phyloP scores from a whole-genome alignment of 2,888 invertebrate species.

The Nebria brevicollis region DNA sequence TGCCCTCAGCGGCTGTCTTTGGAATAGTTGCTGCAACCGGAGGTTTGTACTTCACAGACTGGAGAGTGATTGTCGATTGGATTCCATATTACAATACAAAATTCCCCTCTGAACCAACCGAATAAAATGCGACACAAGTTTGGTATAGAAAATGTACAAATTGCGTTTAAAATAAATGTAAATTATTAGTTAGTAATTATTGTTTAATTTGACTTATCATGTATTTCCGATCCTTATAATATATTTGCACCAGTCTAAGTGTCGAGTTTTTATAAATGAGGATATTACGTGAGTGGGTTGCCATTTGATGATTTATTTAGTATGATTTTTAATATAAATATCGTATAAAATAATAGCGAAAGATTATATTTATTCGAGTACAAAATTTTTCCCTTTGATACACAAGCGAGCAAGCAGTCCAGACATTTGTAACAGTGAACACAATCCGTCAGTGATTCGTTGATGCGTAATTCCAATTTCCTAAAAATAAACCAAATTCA shows the following conservation, averaged over 20 bases:
- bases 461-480: conserved; percentile 93
- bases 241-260: no score
- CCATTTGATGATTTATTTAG: not conserved
- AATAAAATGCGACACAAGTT: conserved; percentile 31
- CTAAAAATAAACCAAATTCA: conserved; percentile 60
- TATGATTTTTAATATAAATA: not conserved
- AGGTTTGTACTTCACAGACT: conserved; percentile 36
- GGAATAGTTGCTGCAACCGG: conserved; percentile 25
- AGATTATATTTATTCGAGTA: no score
- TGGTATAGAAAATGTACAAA: conserved; percentile 19
- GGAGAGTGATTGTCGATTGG: conserved; percentile 31
- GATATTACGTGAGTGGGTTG: no score
- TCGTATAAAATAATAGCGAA: not conserved
- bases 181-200: conserved; percentile 4
- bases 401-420: conserved; percentile 89
- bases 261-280: no score
- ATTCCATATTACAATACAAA: conserved; percentile 40
- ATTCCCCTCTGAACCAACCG: conserved; percentile 10
- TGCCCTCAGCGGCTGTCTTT: conserved; percentile 22
- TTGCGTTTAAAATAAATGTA: conserved; percentile 10
- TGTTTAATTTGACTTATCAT: not conserved
- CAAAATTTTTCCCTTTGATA: conserved; percentile 56
- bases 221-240: no score
- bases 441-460: conserved; percentile 89
- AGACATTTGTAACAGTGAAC: conserved; percentile 89